Conservation (phyloP, 2,113 vertebrate genomes). For the Macrotus californicus region DNA sequence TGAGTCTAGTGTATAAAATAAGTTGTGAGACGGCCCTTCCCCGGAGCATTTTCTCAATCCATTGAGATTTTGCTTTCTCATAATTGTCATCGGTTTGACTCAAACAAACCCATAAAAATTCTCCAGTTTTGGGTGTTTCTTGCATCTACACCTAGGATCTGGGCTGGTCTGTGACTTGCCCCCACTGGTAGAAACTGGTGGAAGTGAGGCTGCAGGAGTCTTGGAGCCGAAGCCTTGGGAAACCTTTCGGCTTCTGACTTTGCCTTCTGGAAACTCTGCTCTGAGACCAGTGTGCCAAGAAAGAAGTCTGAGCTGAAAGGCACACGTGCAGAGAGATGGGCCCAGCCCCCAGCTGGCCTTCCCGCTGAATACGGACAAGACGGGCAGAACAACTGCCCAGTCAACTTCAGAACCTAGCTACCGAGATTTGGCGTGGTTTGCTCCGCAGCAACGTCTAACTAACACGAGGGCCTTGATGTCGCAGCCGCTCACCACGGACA, state of each 20-base stretch:
- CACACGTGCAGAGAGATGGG: neutral
- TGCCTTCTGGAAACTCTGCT: neutral
- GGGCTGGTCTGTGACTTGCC: neutral
- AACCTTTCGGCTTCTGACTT: neutral
- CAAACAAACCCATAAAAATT: neutral
- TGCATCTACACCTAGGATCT: too few relatives aligned
- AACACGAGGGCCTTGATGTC: neutral
- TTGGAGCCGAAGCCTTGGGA: neutral
- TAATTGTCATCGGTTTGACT: neutral
- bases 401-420: neutral
- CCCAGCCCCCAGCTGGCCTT: neutral
- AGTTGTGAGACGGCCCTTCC: neutral
- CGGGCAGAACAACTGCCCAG: neutral
- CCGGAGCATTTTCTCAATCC: neutral
- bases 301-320: neutral
- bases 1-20: neutral
- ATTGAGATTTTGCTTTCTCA: neutral
- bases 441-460: neutral
- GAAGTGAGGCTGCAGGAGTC: neutral
- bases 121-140: neutral
- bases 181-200: neutral
- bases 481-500: fast-evolving
- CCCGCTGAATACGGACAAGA: neutral
- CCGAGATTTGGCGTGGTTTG: neutral
- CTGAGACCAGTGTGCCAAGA: neutral